These are phyloP conservation scores for Ormyrus nitidulus DNA, from an alignment of 2,888 invertebrate genomes.

Conservation along the genomic window DNA sequence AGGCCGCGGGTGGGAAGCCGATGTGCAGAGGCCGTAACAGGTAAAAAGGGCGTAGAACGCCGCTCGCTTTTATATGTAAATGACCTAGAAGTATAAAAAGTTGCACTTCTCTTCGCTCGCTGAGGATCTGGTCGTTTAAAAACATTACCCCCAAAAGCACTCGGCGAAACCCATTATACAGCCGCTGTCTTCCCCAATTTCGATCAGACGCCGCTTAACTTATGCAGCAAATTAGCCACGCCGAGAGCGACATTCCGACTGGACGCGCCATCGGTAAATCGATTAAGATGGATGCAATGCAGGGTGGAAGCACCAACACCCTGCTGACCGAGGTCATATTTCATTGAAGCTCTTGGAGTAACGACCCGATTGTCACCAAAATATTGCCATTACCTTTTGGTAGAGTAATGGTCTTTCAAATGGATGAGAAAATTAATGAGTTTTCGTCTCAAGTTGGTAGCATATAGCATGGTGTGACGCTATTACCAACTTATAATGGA, in stretches of 20 bases:
- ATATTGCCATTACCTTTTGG: neutral
- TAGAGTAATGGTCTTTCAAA: neutral
- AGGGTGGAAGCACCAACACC: neutral
- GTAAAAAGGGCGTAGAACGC: neutral
- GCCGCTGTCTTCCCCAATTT: neutral
- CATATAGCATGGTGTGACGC: no score
- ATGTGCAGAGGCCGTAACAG: neutral
- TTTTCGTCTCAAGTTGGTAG: neutral
- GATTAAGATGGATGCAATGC: constrained; percentile 30
- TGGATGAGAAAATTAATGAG: neutral
- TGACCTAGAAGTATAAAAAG: neutral
- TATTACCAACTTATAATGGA: no score
- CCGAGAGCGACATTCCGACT: constrained; percentile 13
- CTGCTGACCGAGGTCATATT: neutral
- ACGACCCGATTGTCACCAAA: neutral
- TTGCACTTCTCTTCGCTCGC: neutral
- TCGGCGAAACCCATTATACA: neutral
- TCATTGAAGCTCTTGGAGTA: neutral
- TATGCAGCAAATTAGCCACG: constrained; percentile 28
- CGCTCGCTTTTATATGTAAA: constrained; percentile 16
- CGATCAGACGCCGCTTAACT: constrained; percentile 13
- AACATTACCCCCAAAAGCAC: constrained; percentile 16
- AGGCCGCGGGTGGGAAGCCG: neutral
- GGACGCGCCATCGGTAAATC: constrained; percentile 20
- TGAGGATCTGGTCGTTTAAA: constrained; percentile 13